Evolutionary conservation across 2,888 invertebrate species (phyloP).

Genomic region (Amiota communis): DNA sequence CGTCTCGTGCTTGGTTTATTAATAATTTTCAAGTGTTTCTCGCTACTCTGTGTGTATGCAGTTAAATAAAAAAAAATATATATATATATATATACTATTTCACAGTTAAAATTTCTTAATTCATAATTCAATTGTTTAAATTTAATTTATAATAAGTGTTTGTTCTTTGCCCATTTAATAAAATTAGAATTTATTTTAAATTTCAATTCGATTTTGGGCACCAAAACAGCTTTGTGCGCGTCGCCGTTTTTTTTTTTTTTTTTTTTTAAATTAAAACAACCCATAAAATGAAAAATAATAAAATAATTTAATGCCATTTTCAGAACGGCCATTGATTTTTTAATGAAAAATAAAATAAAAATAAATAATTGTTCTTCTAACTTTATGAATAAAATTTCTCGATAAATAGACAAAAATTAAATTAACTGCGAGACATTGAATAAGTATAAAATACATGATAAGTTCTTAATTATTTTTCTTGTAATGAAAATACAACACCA

Average conservation of each 20-base stretch:
- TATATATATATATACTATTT: conserved; percentile 33
- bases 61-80: conserved; percentile 31
- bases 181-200: conserved; percentile 12
- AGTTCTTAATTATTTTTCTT: conserved; percentile 43
- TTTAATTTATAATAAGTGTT: no score
- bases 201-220: conserved; percentile 45
- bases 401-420: conserved; percentile 40
- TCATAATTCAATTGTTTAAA: no score
- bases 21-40: no score
- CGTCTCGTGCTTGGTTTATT: conserved; percentile 3
- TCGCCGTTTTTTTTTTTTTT: no score
- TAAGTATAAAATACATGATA: conserved; percentile 74
- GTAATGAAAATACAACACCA: conserved; percentile 56
- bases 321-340: conserved; percentile 75
- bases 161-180: conserved; percentile 1
- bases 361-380: conserved; percentile 53
- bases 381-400: conserved; percentile 52
- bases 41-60: neutral
- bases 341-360: neutral
- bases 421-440: conserved; percentile 54
- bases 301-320: conserved; percentile 76
- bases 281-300: neutral
- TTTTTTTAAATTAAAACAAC: conserved; percentile 19
- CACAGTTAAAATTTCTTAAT: no score
- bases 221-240: conserved; percentile 52